Base-by-base conservation (phyloP, 2,888 invertebrate species). In the Hecatera dysodea region DNA sequence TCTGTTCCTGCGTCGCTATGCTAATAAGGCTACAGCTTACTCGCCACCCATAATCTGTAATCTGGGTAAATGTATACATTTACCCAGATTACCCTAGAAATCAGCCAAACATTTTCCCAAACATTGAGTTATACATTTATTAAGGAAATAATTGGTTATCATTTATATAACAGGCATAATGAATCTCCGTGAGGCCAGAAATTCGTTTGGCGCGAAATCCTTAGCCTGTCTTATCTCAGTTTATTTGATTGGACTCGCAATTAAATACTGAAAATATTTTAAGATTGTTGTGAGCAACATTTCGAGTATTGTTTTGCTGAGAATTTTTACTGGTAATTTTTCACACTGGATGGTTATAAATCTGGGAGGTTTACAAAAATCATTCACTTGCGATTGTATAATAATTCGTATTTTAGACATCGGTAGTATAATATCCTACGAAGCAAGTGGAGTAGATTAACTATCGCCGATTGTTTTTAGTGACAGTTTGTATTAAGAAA, bases 81-180 rank as follows among this genome's bases (percentile, higher is more conserved):
- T 39, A 52, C 22, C 22, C 12, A 55, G 42, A 63, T 75, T 68
- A 64, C 27, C 24, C 11, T 22, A n/a, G 62, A 70, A 61, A 69
- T 53, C 48, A 22, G 36, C 22, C 24, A 61, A 74, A 67, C 55
- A 74, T 46, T 79, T 79, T 68, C 67, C 50, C 19, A 53, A 50
- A 67, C 44, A 42, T 67, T 39, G 42, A 33, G 19, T 39, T 15
- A 68, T 60, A 65, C 60, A 67, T 68, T 60, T 53, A 56, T 66
- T 53, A 67, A 50, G 46, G 19, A 63, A 70, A 56, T 72, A 66
- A 80, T 67, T 70, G 55, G 22, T 64, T 67, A 79, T 75, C 42
- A 79, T 79, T 76, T 52, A 67, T 52, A 67, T 72, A 66, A 72
- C 17, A 39, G 17, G 12, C 27, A 33, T 73, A 66, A 48, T 66